Conservation (phyloP, 1,140 invertebrate genomes). For the Bombus waltoni region DNA sequence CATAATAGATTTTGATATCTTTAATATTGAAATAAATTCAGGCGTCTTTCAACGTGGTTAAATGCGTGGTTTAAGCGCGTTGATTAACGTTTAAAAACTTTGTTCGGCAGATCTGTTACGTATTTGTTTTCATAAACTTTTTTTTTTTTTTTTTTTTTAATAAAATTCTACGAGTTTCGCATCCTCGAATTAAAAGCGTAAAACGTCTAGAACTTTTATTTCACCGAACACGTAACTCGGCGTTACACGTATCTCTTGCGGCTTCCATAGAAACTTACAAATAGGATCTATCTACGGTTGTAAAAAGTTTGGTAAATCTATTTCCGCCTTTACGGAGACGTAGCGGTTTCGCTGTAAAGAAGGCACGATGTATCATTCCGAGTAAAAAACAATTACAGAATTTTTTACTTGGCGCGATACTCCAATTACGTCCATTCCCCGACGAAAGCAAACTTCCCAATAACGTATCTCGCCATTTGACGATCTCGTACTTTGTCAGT, state of each 20-base stretch:
- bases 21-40: background rate
- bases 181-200: background rate
- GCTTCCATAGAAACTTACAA: background rate
- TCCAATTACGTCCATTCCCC: background rate
- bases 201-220: background rate
- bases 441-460: background rate
- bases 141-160: background rate
- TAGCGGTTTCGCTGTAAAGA: background rate
- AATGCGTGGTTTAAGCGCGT: background rate
- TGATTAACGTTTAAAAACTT: background rate
- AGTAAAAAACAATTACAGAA: background rate
- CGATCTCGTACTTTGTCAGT: background rate
- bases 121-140: background rate
- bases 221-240: background rate
- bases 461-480: background rate
- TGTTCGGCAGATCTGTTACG: background rate
- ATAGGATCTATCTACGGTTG: background rate
- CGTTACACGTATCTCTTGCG: background rate
- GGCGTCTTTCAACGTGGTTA: too few species aligned
- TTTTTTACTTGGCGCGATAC: background rate
- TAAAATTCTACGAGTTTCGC: background rate
- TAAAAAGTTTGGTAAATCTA: background rate
- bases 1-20: background rate
- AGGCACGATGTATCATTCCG: background rate
- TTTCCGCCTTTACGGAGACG: background rate